phyloP scores from a whole-genome alignment of 2,797 vertebrate genomes.

The Manis crassicaudata region DNA sequence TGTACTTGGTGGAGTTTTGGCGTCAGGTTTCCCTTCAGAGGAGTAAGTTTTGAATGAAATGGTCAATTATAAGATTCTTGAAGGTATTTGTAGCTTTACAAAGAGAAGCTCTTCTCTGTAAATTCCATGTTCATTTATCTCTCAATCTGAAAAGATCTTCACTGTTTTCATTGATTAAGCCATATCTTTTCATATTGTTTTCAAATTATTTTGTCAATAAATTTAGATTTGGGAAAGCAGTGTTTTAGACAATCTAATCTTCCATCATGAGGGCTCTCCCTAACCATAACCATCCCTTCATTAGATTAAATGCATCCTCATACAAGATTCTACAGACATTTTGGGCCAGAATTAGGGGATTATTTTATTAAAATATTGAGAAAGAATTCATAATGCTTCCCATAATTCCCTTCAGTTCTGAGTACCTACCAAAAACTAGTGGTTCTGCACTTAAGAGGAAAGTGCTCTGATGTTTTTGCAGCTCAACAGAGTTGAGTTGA shows the following conservation, averaged over 20 bases:
- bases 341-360: background rate
- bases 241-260: conserved; percentile 40
- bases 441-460: background rate
- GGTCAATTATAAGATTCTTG: conserved; percentile 31
- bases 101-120: background rate
- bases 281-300: conserved; percentile 16
- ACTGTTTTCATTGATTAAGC: conserved; percentile 26
- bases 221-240: background rate
- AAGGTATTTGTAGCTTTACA: conserved; percentile 2
- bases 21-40: background rate
- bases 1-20: background rate
- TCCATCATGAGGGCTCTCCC: background rate
- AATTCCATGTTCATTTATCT: background rate
- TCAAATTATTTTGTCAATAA: conserved; percentile 55
- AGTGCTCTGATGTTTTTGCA: conserved; percentile 16
- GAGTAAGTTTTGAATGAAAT: conserved; percentile 57
- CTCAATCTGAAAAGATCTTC: conserved; percentile 50
- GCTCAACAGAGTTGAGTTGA: background rate
- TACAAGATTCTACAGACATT: conserved; percentile 16
- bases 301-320: conserved; percentile 1
- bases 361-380: conserved; percentile 48
- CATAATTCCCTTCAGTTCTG: background rate
- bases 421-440: conserved; percentile 38
- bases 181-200: background rate
- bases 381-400: conserved; percentile 18